phyloP scores from a whole-genome alignment of 2,888 invertebrate genomes.

The Plebejus anna region DNA sequence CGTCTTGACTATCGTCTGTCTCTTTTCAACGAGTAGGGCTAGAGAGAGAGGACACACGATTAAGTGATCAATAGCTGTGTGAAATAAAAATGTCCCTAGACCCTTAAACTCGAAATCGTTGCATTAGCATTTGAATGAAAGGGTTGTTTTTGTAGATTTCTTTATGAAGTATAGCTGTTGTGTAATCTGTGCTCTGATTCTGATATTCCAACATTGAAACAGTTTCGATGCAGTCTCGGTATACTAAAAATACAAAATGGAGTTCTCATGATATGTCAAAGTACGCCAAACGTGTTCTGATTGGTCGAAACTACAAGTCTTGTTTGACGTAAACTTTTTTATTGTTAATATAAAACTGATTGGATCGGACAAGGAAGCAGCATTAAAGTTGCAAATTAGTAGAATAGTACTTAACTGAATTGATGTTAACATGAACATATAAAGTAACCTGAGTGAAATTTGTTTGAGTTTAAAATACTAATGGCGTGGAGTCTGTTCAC shows the following conservation, averaged over 20 bases:
- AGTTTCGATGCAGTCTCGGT: not conserved
- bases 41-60: slow-evolving; percentile 44
- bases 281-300: not conserved
- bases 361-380: no score
- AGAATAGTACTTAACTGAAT: not conserved
- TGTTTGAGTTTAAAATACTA: not conserved
- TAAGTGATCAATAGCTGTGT: slow-evolving; percentile 40
- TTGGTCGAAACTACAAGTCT: not conserved
- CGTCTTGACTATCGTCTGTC: slow-evolving; percentile 39
- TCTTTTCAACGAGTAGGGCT: slow-evolving; percentile 27
- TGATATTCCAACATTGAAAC: not conserved
- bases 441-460: not conserved
- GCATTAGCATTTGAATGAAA: slow-evolving; percentile 20
- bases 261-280: no score
- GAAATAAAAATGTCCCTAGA: slow-evolving; percentile 21
- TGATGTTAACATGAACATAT: not conserved
- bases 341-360: no score
- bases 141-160: slow-evolving; percentile 7
- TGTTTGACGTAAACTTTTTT: no score
- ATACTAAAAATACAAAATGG: not conserved
- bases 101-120: slow-evolving; percentile 9
- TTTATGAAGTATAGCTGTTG: not conserved
- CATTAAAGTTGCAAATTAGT: no score
- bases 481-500: not conserved
- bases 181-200: not conserved